A percentile compares a stretch with the other conserved stretches of the same genome.
Evolutionary conservation across 1,140 invertebrate species (phyloP).

Genomic region (Lucilia cuprina): DNA sequence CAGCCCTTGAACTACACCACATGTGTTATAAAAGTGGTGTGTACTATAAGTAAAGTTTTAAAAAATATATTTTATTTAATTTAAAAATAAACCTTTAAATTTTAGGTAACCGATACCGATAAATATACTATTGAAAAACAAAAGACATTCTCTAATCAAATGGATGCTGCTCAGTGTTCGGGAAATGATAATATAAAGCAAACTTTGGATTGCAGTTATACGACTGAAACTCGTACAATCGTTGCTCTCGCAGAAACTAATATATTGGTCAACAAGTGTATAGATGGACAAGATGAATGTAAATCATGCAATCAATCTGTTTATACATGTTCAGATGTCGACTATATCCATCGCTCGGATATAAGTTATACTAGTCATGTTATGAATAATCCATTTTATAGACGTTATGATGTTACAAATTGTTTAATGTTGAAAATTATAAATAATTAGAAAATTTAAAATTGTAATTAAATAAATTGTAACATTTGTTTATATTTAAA

Average conservation of each 20-base stretch:
- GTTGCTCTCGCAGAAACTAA: background rate
- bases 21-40: background rate
- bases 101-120: background rate
- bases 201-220: constrained; percentile 4
- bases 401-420: background rate
- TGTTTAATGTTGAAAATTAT: constrained; percentile 3
- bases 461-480: background rate
- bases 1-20: background rate
- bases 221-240: background rate
- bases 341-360: background rate
- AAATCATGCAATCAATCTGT: background rate
- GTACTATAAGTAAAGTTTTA: background rate
- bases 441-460: background rate
- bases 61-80: no score
- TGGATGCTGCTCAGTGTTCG: background rate
- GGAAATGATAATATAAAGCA: background rate
- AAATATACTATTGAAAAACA: background rate
- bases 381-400: constrained; percentile 22
- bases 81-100: background rate
- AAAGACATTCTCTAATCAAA: background rate
- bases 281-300: background rate
- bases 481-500: no score
- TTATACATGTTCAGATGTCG: background rate
- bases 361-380: background rate
- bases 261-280: background rate